A percentile compares a stretch with the other conserved stretches of the same genome.
Evolutionary conservation across 2,797 vertebrate genomes (phyloP).

Genomic region (Australoheros facetus): DNA sequence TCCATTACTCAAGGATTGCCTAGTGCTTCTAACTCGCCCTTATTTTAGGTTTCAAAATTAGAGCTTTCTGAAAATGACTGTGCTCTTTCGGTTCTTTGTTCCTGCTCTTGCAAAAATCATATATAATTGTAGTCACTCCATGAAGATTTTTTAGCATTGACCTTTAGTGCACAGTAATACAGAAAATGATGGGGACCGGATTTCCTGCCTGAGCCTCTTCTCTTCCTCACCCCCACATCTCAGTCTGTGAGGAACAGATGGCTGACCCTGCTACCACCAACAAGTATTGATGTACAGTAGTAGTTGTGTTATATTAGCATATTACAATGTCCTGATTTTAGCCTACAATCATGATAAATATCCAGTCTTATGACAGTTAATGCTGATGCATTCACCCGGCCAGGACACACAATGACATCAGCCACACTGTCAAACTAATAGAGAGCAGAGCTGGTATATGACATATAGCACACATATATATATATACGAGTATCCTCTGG

Average conservation of each 20-base stretch:
- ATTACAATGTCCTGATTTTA: slow-evolving; percentile 59
- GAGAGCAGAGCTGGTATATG: not conserved
- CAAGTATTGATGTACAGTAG: not conserved
- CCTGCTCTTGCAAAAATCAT: slow-evolving; percentile 87
- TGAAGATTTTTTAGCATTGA: slow-evolving; percentile 82
- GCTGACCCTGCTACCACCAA: slow-evolving; percentile 59
- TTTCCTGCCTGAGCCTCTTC: slow-evolving; percentile 72
- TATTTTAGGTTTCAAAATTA: slow-evolving; percentile 86
- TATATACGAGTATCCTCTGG: not conserved
- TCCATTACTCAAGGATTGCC: slow-evolving; percentile 72
- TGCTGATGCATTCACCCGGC: not conserved
- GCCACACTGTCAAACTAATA: not conserved
- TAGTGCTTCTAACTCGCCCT: slow-evolving; percentile 71
- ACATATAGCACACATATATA: not conserved
- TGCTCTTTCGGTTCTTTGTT: slow-evolving; percentile 84
- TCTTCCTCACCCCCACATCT: slow-evolving; percentile 52
- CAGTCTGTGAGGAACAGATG: slow-evolving; percentile 65
- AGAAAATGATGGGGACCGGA: slow-evolving; percentile 82
- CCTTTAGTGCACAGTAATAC: slow-evolving; percentile 85
- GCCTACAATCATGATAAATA: slow-evolving; percentile 64
- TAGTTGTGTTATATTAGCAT: slow-evolving; percentile 4
- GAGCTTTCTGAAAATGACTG: slow-evolving; percentile 86
- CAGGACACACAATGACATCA: slow-evolving; percentile 16
- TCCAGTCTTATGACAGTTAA: not conserved
- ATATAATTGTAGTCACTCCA: slow-evolving; percentile 88